These are phyloP conservation scores for Hylyphantes graminicola DNA, from an alignment of 1,140 invertebrate species.

Conservation along the genomic window DNA sequence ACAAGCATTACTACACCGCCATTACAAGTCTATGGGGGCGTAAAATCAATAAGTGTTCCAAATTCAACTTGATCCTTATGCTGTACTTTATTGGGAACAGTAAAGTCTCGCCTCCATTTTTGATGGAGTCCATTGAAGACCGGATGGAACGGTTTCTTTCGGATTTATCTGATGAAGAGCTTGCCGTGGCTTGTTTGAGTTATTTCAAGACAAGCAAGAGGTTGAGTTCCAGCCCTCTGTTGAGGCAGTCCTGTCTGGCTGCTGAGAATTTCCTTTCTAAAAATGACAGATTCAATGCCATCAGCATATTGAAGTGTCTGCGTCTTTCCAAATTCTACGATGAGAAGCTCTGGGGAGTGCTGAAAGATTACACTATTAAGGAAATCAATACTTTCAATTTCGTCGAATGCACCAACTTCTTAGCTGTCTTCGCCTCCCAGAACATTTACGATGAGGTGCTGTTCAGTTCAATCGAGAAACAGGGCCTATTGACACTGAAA, in stretches of 20 bases:
- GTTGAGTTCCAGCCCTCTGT: slow-evolving; percentile 2
- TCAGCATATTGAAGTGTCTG: slow-evolving; percentile 50
- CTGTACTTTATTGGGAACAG: slow-evolving; percentile 48
- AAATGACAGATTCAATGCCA: slow-evolving; percentile 39
- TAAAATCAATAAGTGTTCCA: slow-evolving; percentile 36
- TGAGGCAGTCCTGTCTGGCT: slow-evolving; percentile 5
- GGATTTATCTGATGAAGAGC: slow-evolving; percentile 38
- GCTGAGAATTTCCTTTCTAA: slow-evolving; percentile 26
- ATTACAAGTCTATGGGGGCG: slow-evolving; percentile 23
- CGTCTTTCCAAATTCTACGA: slow-evolving; percentile 29
- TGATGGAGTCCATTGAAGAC: slow-evolving; percentile 31
- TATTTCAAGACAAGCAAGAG: slow-evolving; percentile 49
- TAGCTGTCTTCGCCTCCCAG: slow-evolving; percentile 45
- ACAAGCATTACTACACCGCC: slow-evolving; percentile 28
- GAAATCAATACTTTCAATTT: slow-evolving; percentile 33
- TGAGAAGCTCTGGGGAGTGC: not conserved
- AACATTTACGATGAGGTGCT: slow-evolving; percentile 19
- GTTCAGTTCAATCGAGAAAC: slow-evolving; percentile 24
- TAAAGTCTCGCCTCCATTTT: slow-evolving; percentile 20
- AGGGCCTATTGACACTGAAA: not conserved
- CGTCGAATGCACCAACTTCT: slow-evolving; percentile 42
- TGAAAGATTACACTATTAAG: slow-evolving; percentile 32
- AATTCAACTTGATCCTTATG: slow-evolving; percentile 41
- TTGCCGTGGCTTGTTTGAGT: slow-evolving; percentile 25
- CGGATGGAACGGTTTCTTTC: slow-evolving; percentile 15